phyloP scores from a whole-genome alignment of 2,888 invertebrate species.

The Lithophane semibrunnea region DNA sequence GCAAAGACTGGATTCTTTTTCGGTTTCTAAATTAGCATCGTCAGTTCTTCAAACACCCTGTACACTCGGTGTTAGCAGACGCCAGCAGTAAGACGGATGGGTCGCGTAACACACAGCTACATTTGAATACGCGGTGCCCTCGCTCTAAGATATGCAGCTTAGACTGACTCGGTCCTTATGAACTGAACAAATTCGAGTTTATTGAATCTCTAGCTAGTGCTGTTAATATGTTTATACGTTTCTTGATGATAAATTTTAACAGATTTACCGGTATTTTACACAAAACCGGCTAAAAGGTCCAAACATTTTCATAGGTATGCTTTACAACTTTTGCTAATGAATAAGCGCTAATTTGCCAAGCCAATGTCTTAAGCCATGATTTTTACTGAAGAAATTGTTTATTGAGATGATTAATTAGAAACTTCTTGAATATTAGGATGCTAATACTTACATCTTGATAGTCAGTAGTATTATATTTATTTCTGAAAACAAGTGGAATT shows the following conservation, averaged over 20 bases:
- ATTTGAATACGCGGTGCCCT: constrained; percentile 76
- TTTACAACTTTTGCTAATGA: too few species aligned
- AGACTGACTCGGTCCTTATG: constrained; percentile 55
- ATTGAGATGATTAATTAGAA: background rate
- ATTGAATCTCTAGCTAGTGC: background rate
- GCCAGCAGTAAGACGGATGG: constrained; percentile 82
- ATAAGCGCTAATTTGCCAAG: background rate
- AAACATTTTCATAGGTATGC: too few species aligned
- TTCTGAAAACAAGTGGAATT: background rate
- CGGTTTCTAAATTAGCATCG: background rate
- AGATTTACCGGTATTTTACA: too few species aligned
- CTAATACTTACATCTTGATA: background rate
- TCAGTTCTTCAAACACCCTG: constrained; percentile 67
- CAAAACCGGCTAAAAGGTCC: too few species aligned
- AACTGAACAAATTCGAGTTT: constrained; percentile 16
- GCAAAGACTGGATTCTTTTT: background rate
- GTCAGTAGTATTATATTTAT: background rate
- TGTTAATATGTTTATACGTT: background rate
- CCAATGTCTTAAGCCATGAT: background rate
- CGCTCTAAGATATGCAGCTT: constrained; percentile 49
- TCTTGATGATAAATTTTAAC: too few species aligned
- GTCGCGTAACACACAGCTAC: constrained; percentile 79
- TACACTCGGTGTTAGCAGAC: constrained; percentile 78
- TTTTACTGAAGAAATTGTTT: background rate
- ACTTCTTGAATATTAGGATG: background rate